Evolutionary conservation across 2,888 invertebrate species (phyloP), one percentile per base, ranked within the genome.

Genomic region (Caenorhabditis sulstoni): DNA sequence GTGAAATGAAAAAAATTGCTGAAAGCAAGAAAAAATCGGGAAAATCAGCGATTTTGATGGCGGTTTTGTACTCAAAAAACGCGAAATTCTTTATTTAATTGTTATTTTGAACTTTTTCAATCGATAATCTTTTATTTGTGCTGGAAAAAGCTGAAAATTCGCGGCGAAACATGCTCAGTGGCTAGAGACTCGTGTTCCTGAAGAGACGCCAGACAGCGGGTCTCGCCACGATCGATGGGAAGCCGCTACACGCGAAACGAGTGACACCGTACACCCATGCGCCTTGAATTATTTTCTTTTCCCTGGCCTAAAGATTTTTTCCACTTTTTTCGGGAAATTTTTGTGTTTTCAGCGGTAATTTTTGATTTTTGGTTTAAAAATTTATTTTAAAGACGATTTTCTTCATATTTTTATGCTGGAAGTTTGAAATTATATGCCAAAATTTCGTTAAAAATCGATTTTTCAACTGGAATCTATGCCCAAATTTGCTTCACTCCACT

Each of bases 281-380:
- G 64, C 79, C 79, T 79, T 79, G 64, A 65, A 74, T 18, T 3
- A 23, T 45, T 79, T 65, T 23, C n/a, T 3, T 47, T 29, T 23
- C 8, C 9, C n/a, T 68, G 79, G 79, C 79, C 79, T 70, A 79
- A 79, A 79, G 50, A 52, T 41, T 66, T 73, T 77, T 77, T 37
- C 18, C 3, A 22, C 23, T 59, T 78, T 78, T 78, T 77, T 55
- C 44, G 47, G 37, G n/a, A 20, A 47, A 50, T 29, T 41, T 59
- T 52, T 47, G 14, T 14, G 57, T 9, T 23, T 49, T 70, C 47
- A 37, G 20, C 29, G 3, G 37, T 16, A 22, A 58, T 75, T 66
- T 35, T 3, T 1, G 5, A 37, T 35, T 45, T 58, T 68, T 50
- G 20, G 11, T 7, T 12, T 18, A 7, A 23, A 52, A 37, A 37